phyloP scores from a whole-genome alignment of 2,113 vertebrate species.

The Myiozetetes cayanensis region DNA sequence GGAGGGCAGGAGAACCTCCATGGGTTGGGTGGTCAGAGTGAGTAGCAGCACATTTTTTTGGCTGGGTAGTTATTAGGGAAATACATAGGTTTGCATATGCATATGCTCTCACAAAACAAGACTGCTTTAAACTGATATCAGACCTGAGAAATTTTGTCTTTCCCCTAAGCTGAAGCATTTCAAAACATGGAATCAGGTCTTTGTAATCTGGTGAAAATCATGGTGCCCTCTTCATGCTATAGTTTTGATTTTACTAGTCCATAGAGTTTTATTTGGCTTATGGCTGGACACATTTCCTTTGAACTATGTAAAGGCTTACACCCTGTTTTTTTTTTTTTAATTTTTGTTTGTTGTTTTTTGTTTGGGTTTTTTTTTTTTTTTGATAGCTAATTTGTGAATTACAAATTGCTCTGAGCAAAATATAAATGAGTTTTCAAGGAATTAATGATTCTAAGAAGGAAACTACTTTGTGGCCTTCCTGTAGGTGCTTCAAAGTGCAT shows the following conservation, averaged over 20 bases:
- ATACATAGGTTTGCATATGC: not conserved
- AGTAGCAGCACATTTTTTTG: not conserved
- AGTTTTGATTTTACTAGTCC: not conserved
- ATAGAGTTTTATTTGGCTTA: not conserved
- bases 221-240: not conserved
- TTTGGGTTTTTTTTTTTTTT: not conserved
- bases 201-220: not conserved
- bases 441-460: conserved; percentile 31
- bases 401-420: not conserved
- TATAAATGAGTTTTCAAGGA: conserved; percentile 12
- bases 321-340: not conserved
- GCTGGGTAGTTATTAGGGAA: not conserved
- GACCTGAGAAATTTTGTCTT: not conserved
- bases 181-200: not conserved
- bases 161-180: not conserved
- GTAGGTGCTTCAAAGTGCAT: conserved; percentile 13
- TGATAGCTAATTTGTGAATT: not conserved
- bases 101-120: not conserved
- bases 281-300: not conserved
- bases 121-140: not conserved
- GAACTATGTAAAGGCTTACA: not conserved
- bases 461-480: conserved; percentile 32
- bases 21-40: not conserved
- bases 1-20: not conserved
- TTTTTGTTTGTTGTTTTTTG: not conserved